These are phyloP conservation scores for Phengaris arion DNA, from an alignment of 2,888 invertebrate species.

Conservation along the genomic window DNA sequence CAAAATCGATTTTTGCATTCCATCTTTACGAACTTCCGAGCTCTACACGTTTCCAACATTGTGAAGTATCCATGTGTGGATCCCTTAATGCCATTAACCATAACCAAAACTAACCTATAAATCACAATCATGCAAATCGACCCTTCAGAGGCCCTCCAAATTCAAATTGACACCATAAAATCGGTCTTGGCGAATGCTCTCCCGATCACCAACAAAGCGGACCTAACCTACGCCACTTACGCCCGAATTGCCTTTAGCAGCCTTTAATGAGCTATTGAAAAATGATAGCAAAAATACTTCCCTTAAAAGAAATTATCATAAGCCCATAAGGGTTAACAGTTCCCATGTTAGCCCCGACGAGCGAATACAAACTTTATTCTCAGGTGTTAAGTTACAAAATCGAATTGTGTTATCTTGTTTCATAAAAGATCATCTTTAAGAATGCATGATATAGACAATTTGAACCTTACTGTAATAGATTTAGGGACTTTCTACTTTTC, in stretches of 20 bases:
- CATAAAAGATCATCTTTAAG: conserved; percentile 17
- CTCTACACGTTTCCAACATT: neutral
- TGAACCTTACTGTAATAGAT: neutral
- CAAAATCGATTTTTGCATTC: neutral
- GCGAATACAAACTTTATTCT: conserved; percentile 39
- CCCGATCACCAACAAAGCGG: conserved; percentile 54
- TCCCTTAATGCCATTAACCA: conserved; percentile 26
- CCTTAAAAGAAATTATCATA: conserved; percentile 67
- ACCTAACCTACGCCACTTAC: conserved; percentile 64
- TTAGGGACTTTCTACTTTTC: neutral
- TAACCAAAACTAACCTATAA: conserved; percentile 64
- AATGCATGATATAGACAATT: neutral
- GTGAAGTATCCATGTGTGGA: neutral
- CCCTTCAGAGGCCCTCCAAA: conserved; percentile 64
- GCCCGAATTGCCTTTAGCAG: conserved; percentile 59
- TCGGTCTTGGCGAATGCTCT: conserved; percentile 66
- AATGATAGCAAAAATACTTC: conserved; percentile 78
- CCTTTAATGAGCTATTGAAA: conserved; percentile 78
- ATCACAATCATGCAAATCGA: conserved; percentile 77
- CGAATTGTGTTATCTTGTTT: neutral
- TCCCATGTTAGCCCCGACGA: conserved; percentile 47
- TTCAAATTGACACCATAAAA: conserved; percentile 75
- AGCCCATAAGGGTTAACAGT: conserved; percentile 63
- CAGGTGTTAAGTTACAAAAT: conserved; percentile 28
- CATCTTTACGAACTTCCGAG: neutral